Conservation (phyloP, 2,113 vertebrate species). For the Sylvilagus bachmani region DNA sequence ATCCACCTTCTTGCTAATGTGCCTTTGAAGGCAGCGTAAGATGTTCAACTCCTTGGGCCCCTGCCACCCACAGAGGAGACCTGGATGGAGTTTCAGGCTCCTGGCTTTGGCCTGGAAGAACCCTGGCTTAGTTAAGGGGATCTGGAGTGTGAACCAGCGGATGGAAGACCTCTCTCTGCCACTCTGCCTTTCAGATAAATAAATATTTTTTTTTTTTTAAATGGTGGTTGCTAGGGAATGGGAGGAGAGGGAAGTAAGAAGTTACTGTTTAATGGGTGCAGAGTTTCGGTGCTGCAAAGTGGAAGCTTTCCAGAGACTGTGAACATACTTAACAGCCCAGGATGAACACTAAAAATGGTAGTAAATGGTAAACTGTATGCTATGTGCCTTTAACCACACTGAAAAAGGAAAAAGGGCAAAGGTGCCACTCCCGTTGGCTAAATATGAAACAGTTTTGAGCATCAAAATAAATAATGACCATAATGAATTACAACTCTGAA, state of each 20-base stretch:
- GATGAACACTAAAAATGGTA: neutral
- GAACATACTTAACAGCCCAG: neutral
- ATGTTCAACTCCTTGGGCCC: no score
- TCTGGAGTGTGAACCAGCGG: no score
- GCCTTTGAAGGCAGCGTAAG: no score
- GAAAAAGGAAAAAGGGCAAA: neutral
- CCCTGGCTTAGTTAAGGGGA: no score
- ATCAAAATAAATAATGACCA: neutral
- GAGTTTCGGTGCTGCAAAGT: neutral
- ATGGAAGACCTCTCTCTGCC: no score
- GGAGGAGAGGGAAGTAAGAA: neutral
- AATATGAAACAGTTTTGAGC: neutral
- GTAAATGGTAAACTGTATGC: neutral
- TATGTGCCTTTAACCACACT: neutral
- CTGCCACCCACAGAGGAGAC: no score
- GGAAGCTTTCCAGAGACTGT: neutral
- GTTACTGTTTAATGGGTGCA: neutral
- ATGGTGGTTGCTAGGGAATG: neutral
- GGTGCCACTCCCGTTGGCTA: neutral
- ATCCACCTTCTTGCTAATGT: no score
- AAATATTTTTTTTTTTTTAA: neutral
- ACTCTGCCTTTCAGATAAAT: no score
- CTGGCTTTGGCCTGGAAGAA: no score
- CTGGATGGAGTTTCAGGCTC: no score
- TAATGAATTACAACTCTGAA: no score